Evolutionary conservation across 2,888 invertebrate genomes (phyloP).

Genomic region (Zele albiditarsus): DNA sequence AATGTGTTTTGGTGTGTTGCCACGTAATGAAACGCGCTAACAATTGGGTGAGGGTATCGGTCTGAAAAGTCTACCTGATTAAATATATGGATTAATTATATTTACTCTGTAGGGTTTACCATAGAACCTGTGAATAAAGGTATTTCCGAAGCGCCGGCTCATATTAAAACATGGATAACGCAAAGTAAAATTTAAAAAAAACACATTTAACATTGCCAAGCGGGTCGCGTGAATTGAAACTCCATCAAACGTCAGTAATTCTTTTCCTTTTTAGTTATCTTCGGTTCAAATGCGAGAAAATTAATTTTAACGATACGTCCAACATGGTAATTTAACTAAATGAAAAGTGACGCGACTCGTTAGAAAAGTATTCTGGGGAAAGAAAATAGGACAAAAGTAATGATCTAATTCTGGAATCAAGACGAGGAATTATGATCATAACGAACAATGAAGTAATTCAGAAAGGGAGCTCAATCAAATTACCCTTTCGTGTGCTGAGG

Average conservation of each 20-base stretch:
- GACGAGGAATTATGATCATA: slow-evolving; percentile 55
- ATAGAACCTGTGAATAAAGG: slow-evolving; percentile 60
- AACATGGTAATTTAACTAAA: background rate
- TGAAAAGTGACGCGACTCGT: slow-evolving; percentile 60
- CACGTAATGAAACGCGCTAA: background rate
- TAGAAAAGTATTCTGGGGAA: slow-evolving; percentile 19
- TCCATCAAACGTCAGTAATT: slow-evolving; percentile 29
- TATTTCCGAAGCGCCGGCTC: slow-evolving; percentile 47
- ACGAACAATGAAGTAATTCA: slow-evolving; percentile 41
- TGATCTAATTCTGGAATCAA: slow-evolving; percentile 59
- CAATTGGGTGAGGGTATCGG: slow-evolving; percentile 62
- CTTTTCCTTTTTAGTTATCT: slow-evolving; percentile 18
- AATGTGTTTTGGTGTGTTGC: slow-evolving; percentile 16
- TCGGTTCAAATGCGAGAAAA: slow-evolving; percentile 4
- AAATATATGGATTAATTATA: slow-evolving; percentile 72
- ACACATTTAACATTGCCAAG: slow-evolving; percentile 57
- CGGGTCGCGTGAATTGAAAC: slow-evolving; percentile 61
- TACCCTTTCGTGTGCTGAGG: slow-evolving; percentile 46
- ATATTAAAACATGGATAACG: slow-evolving; percentile 54
- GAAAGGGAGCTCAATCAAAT: slow-evolving; percentile 60
- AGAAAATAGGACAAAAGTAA: slow-evolving; percentile 48
- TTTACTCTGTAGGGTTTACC: slow-evolving; percentile 72
- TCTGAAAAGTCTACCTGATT: slow-evolving; percentile 72
- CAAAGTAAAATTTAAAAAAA: slow-evolving; percentile 48
- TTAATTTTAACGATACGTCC: background rate